Percentiles rank a stretch among this genome's conserved stretches.
Conservation (phyloP, 53 echinoderm and acorn worm genomes). For the Holothuria scabra region DNA sequence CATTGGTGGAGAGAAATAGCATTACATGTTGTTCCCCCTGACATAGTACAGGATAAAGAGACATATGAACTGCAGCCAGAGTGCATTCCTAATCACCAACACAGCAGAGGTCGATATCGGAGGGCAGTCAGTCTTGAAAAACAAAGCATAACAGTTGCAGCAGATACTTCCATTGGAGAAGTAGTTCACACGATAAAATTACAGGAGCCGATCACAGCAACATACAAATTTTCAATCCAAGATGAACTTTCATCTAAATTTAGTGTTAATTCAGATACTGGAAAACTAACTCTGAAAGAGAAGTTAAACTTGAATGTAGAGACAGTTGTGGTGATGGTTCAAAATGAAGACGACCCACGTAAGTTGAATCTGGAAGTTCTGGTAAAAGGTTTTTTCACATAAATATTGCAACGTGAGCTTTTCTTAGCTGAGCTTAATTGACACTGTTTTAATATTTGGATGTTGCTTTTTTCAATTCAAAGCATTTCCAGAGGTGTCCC, state of each 20-base stretch:
- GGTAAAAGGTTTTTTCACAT: neutral
- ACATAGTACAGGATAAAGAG: neutral
- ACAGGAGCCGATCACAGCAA: neutral
- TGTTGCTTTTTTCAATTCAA: too few relatives aligned
- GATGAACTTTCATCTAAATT: neutral
- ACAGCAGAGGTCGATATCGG: neutral
- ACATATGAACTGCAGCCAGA: conserved; percentile 5
- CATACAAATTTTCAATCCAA: neutral
- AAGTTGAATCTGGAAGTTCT: neutral
- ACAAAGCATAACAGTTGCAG: neutral
- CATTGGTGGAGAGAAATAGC: neutral
- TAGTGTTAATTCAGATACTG: neutral
- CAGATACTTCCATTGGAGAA: neutral
- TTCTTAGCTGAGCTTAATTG: too few relatives aligned
- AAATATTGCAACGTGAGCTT: neutral
- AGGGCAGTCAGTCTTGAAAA: conserved; percentile 5
- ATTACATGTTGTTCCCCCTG: neutral
- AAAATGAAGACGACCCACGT: neutral
- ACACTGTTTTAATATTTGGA: too few relatives aligned
- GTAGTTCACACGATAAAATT: neutral
- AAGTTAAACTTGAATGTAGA: neutral
- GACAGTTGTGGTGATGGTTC: neutral
- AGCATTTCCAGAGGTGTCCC: too few relatives aligned
- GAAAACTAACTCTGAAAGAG: neutral
- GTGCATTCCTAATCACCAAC: neutral